Evolutionary conservation across 2,113 vertebrate genomes (phyloP).

Genomic region (Epinephelus fuscoguttatus): DNA sequence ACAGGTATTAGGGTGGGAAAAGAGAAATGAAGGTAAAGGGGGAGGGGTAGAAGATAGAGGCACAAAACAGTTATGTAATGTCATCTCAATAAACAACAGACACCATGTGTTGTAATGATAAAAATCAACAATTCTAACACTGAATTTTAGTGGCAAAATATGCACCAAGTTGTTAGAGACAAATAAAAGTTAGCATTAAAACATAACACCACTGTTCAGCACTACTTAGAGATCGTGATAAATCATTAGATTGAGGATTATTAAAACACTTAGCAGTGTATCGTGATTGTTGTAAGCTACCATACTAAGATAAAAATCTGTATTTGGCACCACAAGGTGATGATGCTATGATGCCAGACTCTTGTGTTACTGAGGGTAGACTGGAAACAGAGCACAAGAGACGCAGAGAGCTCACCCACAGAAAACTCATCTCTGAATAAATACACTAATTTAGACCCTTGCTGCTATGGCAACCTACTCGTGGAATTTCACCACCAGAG

Average conservation of each 20-base stretch:
- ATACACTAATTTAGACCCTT: slow-evolving; percentile 84
- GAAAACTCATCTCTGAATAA: slow-evolving; percentile 83
- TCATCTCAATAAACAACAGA: slow-evolving; percentile 34
- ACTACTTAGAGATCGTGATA: background rate
- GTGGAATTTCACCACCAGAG: slow-evolving; percentile 83
- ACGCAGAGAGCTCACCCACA: slow-evolving; percentile 78
- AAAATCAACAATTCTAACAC: slow-evolving; percentile 8
- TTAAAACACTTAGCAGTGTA: background rate
- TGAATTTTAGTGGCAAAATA: slow-evolving; percentile 2
- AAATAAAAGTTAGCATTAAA: slow-evolving; percentile 1
- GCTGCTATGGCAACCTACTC: slow-evolving; percentile 88
- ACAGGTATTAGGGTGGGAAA: slow-evolving; percentile 36
- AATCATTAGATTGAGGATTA: background rate
- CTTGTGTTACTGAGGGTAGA: slow-evolving; percentile 69
- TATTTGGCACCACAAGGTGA: slow-evolving; percentile 39
- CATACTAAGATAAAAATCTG: slow-evolving; percentile 14
- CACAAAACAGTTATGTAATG: slow-evolving; percentile 41
- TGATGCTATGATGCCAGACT: slow-evolving; percentile 65
- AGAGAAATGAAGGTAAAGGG: slow-evolving; percentile 13
- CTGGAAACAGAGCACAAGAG: slow-evolving; percentile 71
- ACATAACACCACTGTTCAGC: background rate
- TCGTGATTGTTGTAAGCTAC: background rate
- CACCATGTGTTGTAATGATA: slow-evolving; percentile 15
- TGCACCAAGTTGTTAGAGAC: background rate
- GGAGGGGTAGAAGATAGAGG: slow-evolving; percentile 13